Evolutionary conservation across 2,113 vertebrate species (phyloP), one percentile per base, ranked within the genome.

Genomic region (Phyllostomus hastatus): DNA sequence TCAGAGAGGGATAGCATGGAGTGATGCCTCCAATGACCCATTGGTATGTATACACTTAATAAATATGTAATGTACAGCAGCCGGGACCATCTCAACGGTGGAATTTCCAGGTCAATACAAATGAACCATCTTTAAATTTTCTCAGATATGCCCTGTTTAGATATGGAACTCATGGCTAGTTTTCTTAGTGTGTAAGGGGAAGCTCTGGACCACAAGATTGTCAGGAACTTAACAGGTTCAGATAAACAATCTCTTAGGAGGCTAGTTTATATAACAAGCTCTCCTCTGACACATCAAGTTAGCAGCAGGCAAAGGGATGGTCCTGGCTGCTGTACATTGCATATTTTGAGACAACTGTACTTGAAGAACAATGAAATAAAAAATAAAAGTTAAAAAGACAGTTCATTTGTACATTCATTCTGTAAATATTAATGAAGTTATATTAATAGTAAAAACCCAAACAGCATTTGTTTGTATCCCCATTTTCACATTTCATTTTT

Each of bases 371-470:
- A 57, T 57, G 20, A 24, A 59, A 59, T 59, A 59, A 59, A 59
- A 59, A 59, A 59, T 10, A 59, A 59, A 22, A 59, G 10, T 10
- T 24, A 59, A 59, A 61, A 84, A 85, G 31, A 93, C 31, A 14
- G 22, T 46, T 79, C 81, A 81, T 50, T 70, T 0, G 1, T 79
- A 76, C 19, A 78, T 52, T 54, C 46, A 82, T 88, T 89, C 33
- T 72, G 10, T 54, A 95, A 97, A 26, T 92, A 92, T 75, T 64
- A 87, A 80, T 83, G 0, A 83, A 59, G 46, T 75, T 43, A 69
- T 69, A 64, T 93, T 87, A 89, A 90, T 5, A 84, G 70, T 84
- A 94, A 93, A 97, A 93, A 54, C 33, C 46, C 24, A 94, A 85
- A 80, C 5, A 64, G 14, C 33, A 73, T 43, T 91, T n/a, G 24